Base-by-base conservation (phyloP, 1,140 invertebrate species). In the Metaphire vulgaris region DNA sequence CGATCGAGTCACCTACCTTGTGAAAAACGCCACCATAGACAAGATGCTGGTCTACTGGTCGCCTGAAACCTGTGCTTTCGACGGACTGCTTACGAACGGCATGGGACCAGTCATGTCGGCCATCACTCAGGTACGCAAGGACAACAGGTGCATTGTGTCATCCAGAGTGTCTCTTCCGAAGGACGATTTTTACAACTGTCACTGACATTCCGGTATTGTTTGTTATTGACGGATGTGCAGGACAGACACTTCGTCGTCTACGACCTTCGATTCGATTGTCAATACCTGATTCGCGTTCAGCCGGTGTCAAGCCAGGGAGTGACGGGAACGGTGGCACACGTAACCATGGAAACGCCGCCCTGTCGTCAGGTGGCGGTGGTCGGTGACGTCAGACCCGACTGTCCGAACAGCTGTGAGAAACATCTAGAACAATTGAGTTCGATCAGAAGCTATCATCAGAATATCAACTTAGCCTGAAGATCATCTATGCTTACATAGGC, bases 191-290 rank as follows among this genome's bases (percentile, higher is more conserved):
- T n/a, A n/a, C n/a, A n/a, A n/a, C n/a, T n/a, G n/a, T n/a, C n/a
- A n/a, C n/a, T n/a, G n/a, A n/a, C n/a, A n/a, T n/a, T n/a, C n/a
- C n/a, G n/a, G n/a, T n/a, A n/a, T n/a, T n/a, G n/a, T n/a, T n/a
- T n/a, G n/a, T n/a, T n/a, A n/a, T n/a, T n/a, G n/a, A n/a, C n/a
- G n/a, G n/a, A n/a, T n/a, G n/a, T n/a, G n/a, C n/a, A n/a, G n/a
- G n/a, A n/a, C n/a, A n/a, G n/a, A n/a, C n/a, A n/a, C 28, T 79
- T 74, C 64, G 70, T 74, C 28, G 66, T 79, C 26, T 79, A 79
- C 67, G 78, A 79, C 76, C 76, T 79, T n/a, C 78, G 78, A 2
- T 79, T 79, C 66, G 78, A 77, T 72, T 79, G 78, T 68, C 76
- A 69, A n/a, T 79, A 79, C 76, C 33, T 74, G 21, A 72, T 79